Base-by-base conservation (phyloP, 2,888 invertebrate genomes). In the Ophion slaviceki region DNA sequence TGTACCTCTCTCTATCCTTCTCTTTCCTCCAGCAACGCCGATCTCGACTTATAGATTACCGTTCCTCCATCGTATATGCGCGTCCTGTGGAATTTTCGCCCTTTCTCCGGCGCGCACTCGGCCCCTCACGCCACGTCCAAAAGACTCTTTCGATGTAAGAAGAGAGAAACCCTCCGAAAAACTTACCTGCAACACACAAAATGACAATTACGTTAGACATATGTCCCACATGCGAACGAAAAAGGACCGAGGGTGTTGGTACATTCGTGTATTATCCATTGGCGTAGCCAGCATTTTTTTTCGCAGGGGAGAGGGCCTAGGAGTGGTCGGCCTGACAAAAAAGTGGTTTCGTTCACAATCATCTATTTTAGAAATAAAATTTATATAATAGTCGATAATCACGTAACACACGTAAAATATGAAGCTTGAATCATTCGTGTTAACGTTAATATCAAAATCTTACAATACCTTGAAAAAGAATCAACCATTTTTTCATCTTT, bases 181-280 rank as follows among this genome's bases (percentile, higher is more conserved):
- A 74, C 86, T 86, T 76, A 86, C 86, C 86, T 86, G 85, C 8
- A 86, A 86, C 85, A 86, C 36, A 85, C 68, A 80, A 86, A 86
- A 86, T 71, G 53, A 86, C 86, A 79, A 71, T 83, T 78, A 83
- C 70, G 78, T 86, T 81, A 70, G 47, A 81, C 81, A 81, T 53
- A 28, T 70, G 70, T 75, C 53, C 75, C 32, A 17, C 14, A 53
- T 47, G 64, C n/a, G 53, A 53, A 53, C 10, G 53, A 32, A 75
- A 81, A 80, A 75, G n/a, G 11, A 24, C 10, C 11, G 11, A 59
- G 14, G 47, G 5, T 47, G 28, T 28, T 24, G 24, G 28, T n/a
- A 67, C 5, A 53, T 53, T 17, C 53, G 53, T 40, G 40, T 8
- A 40, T 40, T 32, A 32, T 32, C 32, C 32, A 32, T 32, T 32